These are phyloP conservation scores for Lysandra coridon DNA, from an alignment of 2,888 invertebrate genomes.

Conservation along the genomic window DNA sequence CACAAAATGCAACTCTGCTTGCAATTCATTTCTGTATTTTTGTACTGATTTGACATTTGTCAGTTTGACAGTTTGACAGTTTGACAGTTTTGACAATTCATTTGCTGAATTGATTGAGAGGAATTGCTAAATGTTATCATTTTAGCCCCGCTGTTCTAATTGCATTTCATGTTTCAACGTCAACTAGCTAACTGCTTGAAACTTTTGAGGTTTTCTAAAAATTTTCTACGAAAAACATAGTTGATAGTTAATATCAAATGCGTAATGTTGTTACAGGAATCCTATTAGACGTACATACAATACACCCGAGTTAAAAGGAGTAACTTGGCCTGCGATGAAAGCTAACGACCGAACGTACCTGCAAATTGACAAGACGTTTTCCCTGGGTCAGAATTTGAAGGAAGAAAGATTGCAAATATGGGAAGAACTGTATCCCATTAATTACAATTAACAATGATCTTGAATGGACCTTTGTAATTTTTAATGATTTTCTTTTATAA, in stretches of 20 bases:
- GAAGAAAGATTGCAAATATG: conserved; percentile 55
- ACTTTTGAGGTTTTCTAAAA: too few species aligned
- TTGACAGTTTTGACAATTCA: too few species aligned
- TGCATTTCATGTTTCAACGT: too few species aligned
- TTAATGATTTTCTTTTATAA: neutral
- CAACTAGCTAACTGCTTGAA: too few species aligned
- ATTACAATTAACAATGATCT: neutral
- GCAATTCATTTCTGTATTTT: too few species aligned
- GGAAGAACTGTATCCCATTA: conserved; percentile 60
- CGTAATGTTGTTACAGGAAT: neutral
- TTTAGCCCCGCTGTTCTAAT: too few species aligned
- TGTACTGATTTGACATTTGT: too few species aligned
- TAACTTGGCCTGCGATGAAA: conserved; percentile 3
- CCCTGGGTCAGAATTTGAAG: conserved; percentile 48
- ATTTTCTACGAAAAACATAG: neutral
- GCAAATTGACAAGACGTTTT: conserved; percentile 46
- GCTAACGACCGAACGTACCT: conserved; percentile 48
- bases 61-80: too few species aligned
- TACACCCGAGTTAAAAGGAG: neutral
- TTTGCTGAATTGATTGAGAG: too few species aligned
- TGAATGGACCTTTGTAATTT: neutral
- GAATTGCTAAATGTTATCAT: too few species aligned
- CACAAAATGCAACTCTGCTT: too few species aligned
- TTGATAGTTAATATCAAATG: neutral
- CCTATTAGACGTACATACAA: neutral